phyloP scores from a whole-genome alignment of 2,888 invertebrate genomes.

The Agrochola circellaris region DNA sequence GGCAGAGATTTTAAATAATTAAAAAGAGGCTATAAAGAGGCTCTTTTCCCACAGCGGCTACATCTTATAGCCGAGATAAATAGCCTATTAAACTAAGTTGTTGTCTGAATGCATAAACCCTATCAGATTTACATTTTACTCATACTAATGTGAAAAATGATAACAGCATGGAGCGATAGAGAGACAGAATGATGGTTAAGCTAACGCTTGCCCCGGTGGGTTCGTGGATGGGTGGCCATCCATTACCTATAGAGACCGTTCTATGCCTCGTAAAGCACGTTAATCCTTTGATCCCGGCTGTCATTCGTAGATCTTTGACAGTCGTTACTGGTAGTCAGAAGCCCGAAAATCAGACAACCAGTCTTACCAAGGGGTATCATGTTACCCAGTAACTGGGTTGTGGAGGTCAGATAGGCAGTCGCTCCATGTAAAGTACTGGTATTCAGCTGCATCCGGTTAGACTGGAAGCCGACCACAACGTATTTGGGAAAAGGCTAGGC shows the following conservation, averaged over 20 bases:
- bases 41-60: slow-evolving; percentile 36
- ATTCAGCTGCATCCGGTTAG: background rate
- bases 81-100: slow-evolving; percentile 53
- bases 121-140: slow-evolving; percentile 24
- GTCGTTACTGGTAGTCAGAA: background rate
- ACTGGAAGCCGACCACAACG: background rate
- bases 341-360: background rate
- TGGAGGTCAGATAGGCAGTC: background rate
- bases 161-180: background rate
- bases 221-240: background rate
- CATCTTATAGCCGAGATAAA: slow-evolving; percentile 54
- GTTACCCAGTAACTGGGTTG: too few species aligned
- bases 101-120: slow-evolving; percentile 43
- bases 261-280: background rate
- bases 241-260: background rate
- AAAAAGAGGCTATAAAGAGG: slow-evolving; percentile 38
- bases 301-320: background rate
- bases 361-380: background rate
- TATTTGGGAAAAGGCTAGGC: background rate
- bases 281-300: background rate
- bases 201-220: background rate
- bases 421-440: background rate
- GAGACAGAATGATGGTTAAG: background rate
- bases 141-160: too few species aligned
- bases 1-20: slow-evolving; percentile 46